These are phyloP conservation scores for Drosophila leonis DNA, from an alignment of 2,888 invertebrate genomes.

Conservation along the genomic window DNA sequence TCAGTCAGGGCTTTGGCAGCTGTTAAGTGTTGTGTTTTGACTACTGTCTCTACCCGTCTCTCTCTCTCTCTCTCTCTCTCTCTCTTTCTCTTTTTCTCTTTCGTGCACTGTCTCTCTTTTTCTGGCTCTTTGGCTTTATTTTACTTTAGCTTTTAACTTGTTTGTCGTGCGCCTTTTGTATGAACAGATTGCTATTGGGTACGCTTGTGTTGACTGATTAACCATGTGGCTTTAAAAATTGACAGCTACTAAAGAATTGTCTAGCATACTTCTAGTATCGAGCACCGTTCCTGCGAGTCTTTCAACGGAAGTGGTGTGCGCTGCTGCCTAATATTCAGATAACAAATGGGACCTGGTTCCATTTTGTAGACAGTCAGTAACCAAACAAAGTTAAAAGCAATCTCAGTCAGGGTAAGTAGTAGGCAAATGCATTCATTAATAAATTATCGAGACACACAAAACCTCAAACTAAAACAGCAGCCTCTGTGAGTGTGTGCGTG, in stretches of 20 bases:
- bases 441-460: conserved; percentile 69
- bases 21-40: conserved; percentile 69
- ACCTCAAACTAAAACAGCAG: conserved; percentile 69
- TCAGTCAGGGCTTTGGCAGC: conserved; percentile 70
- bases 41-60: conserved; percentile 24
- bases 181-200: conserved; percentile 29
- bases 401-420: conserved; percentile 51
- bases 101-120: conserved; percentile 5
- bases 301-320: conserved; percentile 7
- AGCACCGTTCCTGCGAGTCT: background rate
- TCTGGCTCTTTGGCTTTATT: conserved; percentile 8
- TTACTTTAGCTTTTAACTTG: conserved; percentile 21
- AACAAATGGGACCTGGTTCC: background rate
- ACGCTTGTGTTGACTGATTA: conserved; percentile 57
- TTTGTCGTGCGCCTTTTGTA: conserved; percentile 19
- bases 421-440: conserved; percentile 78
- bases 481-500: too few relatives aligned
- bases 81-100: background rate
- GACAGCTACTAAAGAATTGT: conserved; percentile 14
- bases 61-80: conserved; percentile 1
- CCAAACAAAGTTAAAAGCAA: conserved; percentile 40
- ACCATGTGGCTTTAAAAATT: conserved; percentile 44
- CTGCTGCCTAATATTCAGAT: background rate
- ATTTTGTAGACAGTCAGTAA: conserved; percentile 1
- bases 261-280: conserved; percentile 17